Base-by-base conservation (phyloP, 2,797 vertebrate genomes). In the Anisognathus igniventris region DNA sequence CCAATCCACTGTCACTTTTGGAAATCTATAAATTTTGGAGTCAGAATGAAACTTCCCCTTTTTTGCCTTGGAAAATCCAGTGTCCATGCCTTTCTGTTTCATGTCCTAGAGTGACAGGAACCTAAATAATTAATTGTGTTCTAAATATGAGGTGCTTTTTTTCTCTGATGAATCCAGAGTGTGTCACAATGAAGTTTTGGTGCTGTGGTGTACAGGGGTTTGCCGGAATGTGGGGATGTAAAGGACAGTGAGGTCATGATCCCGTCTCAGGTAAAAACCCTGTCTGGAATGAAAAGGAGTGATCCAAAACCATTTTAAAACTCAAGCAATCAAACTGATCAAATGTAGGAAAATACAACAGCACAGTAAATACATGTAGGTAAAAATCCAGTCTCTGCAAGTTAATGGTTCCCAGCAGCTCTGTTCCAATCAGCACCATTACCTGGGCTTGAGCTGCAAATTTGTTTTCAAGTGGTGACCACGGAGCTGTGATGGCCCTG, bases 111-210 rank as follows among this genome's bases (percentile, higher is more conserved):
- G 19, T 21, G 51, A 53, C 19, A 53, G 78, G 51, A 71, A 37
- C 9, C 20, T 60, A 66, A 84, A 60, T 37, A 42, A 47, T 75
- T 85, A 7, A 14, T 33, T 71, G 6, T 33, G 7, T 16, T 61
- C 33, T 77, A 51, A 40, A 56, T 9, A 23, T 4, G 58, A 51
- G 12, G 22, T 56, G 22, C 3, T 42, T 71, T 76, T 83, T 62
- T 61, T 12, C 28, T 53, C 0, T 2, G 25, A 10, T 13, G n/a
- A 22, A 22, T 31, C 33, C 40, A 50, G 5, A 33, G 11, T 4
- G 9, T 35, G 23, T 42, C 48, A 21, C 14, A 31, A 8, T 16
- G 17, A 24, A 24, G 20, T 30, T 31, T 7, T 56, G 24, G 24
- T 42, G 10, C 25, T 51, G 28, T 15, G 42, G 3, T 61, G 5